phyloP scores from a whole-genome alignment of 2,797 vertebrate genomes.

The Sebastes steindachneri region DNA sequence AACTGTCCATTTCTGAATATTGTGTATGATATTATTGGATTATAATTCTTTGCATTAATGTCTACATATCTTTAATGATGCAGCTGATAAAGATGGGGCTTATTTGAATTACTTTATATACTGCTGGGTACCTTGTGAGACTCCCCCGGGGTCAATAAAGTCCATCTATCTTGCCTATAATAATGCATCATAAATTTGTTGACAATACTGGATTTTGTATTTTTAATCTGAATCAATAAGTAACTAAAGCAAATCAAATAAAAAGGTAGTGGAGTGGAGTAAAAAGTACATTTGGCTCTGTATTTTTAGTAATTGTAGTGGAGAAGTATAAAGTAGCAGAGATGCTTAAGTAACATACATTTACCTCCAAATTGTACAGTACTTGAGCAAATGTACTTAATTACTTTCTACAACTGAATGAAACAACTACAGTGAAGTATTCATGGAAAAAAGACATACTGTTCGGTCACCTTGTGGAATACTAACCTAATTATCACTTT shows the following conservation, averaged over 20 bases:
- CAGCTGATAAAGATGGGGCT: not conserved
- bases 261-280: not conserved
- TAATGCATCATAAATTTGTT: not conserved
- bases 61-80: not conserved
- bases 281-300: not conserved
- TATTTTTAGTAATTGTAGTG: too few species aligned
- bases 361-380: too few species aligned
- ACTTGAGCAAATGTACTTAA: too few species aligned
- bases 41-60: too few species aligned
- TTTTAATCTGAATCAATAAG: not conserved
- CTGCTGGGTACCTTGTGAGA: too few species aligned
- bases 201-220: too few species aligned
- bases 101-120: not conserved
- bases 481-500: not conserved
- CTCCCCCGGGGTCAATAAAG: not conserved
- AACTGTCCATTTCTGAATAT: not conserved
- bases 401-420: not conserved
- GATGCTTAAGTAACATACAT: too few species aligned
- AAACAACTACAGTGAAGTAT: not conserved
- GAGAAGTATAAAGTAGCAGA: too few species aligned
- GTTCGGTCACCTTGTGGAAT: not conserved
- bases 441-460: not conserved
- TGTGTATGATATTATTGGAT: not conserved
- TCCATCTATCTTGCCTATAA: not conserved
- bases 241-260: not conserved